Base-by-base conservation (phyloP, 2,888 invertebrate genomes). In the Mantis religiosa region DNA sequence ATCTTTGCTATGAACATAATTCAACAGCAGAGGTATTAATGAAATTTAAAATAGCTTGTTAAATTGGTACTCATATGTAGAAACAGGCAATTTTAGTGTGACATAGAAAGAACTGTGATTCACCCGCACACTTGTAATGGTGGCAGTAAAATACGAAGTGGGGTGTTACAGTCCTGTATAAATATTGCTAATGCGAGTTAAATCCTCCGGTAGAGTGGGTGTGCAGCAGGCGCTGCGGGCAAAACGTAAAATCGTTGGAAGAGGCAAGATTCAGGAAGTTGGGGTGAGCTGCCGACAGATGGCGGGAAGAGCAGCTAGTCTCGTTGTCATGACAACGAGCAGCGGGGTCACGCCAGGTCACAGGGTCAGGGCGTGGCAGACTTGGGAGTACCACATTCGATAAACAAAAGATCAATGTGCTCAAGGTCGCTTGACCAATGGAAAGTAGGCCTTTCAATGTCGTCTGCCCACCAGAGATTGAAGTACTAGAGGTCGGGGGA, bases 271-370 rank as follows among this genome's bases (percentile, higher is more conserved):
- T 71, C 54, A 71, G 54, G 54, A 71, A 71, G 54, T 71, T 41
- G 54, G 54, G 54, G 20, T 25, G 54, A 71, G 20, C 54, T 25
- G 25, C 54, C 54, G 25, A 71, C 54, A 71, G 54, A 71, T 71
- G 54, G 54, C 54, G 54, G 54, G 54, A 71, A 71, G 15, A 71
- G 25, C 54, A 71, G 41, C 54, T 71, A 71, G 20, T 71, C 9
- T 81, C 30, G 71, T 86, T 14, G 86, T 28, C 86, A 86, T 86
- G 81, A 30, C 28, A n/a, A 86, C 86, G 85, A n/a, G n/a, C 25
- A 20, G 14, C 85, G 86, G 34, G 87, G 87, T 82, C 87, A 87
- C n/a, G 87, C n/a, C 30, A 87, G 87, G 87, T 87, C 87, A 87
- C 87, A 9, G 30, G 87, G 87, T 71, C 54, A 71, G 54, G 54